Evolutionary conservation across 2,888 invertebrate species (phyloP), one percentile per base, ranked within the genome.

Genomic region (Silvanus unidentatus): DNA sequence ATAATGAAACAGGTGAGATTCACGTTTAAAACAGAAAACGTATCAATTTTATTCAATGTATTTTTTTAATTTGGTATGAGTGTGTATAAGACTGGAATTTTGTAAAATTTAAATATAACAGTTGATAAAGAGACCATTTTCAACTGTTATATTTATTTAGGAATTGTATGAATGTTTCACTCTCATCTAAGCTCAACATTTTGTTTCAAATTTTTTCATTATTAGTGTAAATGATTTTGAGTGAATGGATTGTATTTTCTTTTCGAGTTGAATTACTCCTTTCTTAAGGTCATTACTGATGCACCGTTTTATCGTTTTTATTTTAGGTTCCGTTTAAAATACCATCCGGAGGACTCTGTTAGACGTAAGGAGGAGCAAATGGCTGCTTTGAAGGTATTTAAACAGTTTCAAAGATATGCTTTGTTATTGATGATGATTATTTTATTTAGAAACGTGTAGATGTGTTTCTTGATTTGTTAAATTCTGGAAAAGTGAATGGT

Each of bases 311-410:
- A 3, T 22, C 4, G 22, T 22, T 8, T 22, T 40, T n/a, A 22
- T 65, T 67, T 46, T 75, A 99, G 99, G 98, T 99, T 99, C 80
- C 95, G 96, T 75, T 84, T 90, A 60, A 98, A 98, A 77, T 99
- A 98, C 68, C 98, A 99, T 72, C 99, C 99, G 2, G 94, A 95
- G 71, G 97, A 98, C 66, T 91, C 91, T 42, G 80, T 88, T 27
- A 93, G 88, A 70, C 77, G 92, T 44, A 91, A 88, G 70, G 88
- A 90, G 12, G 95, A 96, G 65, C 90, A 93, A 62, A 75, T 85
- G 44, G 73, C 77, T 44, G 86, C 89, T 45, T 74, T 94, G 34
- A 87, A 86, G 81, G 92, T 91, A 12, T n/a, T n/a, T n/a, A n/a
- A n/a, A n/a, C n/a, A n/a, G n/a, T n/a, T n/a, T 28, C 8, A 28